These are phyloP conservation scores for Rhinatrema bivittatum DNA, from an alignment of 2,797 vertebrate species.

Conservation along the genomic window DNA sequence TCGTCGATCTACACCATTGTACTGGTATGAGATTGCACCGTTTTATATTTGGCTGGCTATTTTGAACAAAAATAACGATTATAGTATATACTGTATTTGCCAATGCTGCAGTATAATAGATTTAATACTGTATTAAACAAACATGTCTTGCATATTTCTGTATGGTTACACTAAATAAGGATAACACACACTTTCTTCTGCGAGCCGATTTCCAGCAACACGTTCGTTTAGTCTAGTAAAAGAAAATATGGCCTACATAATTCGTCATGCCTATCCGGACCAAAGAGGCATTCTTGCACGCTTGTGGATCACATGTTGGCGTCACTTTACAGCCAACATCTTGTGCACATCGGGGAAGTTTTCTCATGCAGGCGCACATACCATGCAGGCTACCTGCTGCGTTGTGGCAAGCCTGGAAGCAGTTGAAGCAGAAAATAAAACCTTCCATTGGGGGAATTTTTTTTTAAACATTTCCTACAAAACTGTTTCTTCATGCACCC, in stretches of 20 bases:
- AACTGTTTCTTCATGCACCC: slow-evolving; percentile 46
- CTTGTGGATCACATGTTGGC: slow-evolving; percentile 64
- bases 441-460: slow-evolving; percentile 57
- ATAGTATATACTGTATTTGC: no score
- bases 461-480: no score
- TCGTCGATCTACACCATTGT: no score
- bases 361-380: slow-evolving; percentile 61
- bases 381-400: slow-evolving; percentile 65
- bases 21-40: no score
- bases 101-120: no score
- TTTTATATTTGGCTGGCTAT: no score
- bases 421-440: slow-evolving; percentile 51
- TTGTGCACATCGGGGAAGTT: slow-evolving; percentile 63
- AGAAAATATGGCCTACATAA: slow-evolving; percentile 3
- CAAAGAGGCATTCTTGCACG: slow-evolving; percentile 48
- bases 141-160: background rate
- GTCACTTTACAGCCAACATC: slow-evolving; percentile 64
- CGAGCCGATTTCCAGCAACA: no score
- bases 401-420: slow-evolving; percentile 60
- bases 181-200: background rate
- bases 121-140: slow-evolving; percentile 1
- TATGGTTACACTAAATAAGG: background rate
- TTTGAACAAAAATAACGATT: no score
- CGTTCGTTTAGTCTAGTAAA: no score
- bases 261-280: slow-evolving; percentile 24